A percentile compares a stretch with the other conserved stretches of the same genome.
These are phyloP conservation scores for Thalassarche chlororhynchos DNA, from an alignment of 2,113 vertebrate species.

Conservation along the genomic window DNA sequence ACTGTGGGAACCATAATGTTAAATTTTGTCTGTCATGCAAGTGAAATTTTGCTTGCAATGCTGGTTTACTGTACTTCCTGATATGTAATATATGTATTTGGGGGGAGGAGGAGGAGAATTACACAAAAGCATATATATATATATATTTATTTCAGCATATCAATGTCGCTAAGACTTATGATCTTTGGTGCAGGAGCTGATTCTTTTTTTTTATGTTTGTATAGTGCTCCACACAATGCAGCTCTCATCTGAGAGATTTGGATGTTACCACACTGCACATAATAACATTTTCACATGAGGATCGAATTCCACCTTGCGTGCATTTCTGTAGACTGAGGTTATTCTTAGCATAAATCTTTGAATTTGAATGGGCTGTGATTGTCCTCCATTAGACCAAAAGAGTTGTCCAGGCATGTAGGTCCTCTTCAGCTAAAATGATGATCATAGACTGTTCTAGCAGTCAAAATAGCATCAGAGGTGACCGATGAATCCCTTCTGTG, in stretches of 20 bases:
- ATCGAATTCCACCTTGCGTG: background rate
- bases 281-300: background rate
- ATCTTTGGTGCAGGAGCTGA: background rate
- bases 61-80: conserved; percentile 39
- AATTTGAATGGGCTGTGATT: background rate
- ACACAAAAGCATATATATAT: background rate
- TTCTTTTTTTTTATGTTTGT: background rate
- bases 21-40: conserved; percentile 39
- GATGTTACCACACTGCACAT: background rate
- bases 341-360: background rate
- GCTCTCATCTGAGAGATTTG: background rate
- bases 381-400: background rate
- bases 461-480: background rate
- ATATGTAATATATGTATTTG: background rate
- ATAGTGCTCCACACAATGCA: background rate
- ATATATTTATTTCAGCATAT: background rate
- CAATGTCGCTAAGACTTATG: background rate
- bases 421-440: background rate
- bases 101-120: background rate
- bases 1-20: conserved; percentile 67
- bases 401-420: background rate
- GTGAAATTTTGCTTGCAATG: conserved; percentile 25
- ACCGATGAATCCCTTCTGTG: background rate
- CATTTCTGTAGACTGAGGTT: background rate
- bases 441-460: background rate